phyloP scores from a whole-genome alignment of 2,797 vertebrate species.

The Thalassophryne amazonica region DNA sequence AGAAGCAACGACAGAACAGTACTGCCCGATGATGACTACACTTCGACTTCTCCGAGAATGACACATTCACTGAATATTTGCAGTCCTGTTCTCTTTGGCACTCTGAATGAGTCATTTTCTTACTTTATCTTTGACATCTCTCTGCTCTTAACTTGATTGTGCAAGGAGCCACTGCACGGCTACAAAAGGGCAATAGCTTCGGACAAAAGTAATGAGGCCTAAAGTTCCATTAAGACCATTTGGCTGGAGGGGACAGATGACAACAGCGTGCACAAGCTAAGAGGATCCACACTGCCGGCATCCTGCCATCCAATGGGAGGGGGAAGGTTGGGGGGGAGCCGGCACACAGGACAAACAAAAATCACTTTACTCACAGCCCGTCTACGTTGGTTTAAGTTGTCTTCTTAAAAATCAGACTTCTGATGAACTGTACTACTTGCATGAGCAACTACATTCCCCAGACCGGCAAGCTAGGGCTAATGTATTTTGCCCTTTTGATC shows the following conservation, averaged over 20 bases:
- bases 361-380: too few relatives aligned
- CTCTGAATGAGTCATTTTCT: background rate
- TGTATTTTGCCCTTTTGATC: too few relatives aligned
- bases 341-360: too few relatives aligned
- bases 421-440: too few relatives aligned
- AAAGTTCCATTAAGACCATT: conserved; percentile 16
- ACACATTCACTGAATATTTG: conserved; percentile 12
- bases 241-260: conserved; percentile 47
- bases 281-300: conserved; percentile 57
- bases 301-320: conserved; percentile 39
- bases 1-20: too few relatives aligned
- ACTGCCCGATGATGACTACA: too few relatives aligned
- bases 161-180: background rate
- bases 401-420: too few relatives aligned
- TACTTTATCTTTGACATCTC: background rate
- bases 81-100: background rate
- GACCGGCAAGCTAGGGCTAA: too few relatives aligned
- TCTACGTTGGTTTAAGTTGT: too few relatives aligned
- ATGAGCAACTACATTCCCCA: too few relatives aligned
- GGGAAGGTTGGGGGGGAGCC: too few relatives aligned
- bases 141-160: background rate
- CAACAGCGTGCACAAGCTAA: conserved; percentile 47
- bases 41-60: conserved; percentile 1
- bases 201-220: conserved; percentile 17
- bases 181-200: background rate